These are phyloP conservation scores for Ameiurus melas DNA, from an alignment of 2,113 vertebrate genomes.

Conservation along the genomic window DNA sequence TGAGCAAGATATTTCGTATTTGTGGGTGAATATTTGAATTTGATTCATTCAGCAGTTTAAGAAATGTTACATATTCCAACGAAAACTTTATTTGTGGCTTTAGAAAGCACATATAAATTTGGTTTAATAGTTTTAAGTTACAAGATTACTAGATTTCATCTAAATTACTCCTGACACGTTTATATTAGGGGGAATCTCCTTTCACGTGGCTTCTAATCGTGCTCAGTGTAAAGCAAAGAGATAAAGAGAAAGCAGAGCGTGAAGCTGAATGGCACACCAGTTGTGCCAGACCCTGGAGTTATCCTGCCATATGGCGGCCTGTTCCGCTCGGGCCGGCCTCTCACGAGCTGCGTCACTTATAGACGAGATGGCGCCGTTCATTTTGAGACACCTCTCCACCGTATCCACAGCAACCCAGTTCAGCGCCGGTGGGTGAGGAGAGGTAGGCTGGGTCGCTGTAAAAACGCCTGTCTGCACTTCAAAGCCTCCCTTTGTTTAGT, in stretches of 20 bases:
- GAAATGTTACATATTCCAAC: slow-evolving; percentile 2
- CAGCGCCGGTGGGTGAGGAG: slow-evolving; percentile 38
- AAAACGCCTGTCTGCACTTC: slow-evolving; percentile 48
- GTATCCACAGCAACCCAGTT: slow-evolving; percentile 50
- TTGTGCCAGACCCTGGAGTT: slow-evolving; percentile 65
- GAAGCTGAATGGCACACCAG: slow-evolving; percentile 56
- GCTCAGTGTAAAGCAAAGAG: slow-evolving; percentile 39
- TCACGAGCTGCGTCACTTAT: slow-evolving; percentile 55
- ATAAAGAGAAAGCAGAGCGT: slow-evolving; percentile 51
- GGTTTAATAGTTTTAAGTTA: neutral
- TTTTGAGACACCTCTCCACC: slow-evolving; percentile 49
- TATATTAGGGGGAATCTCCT: neutral
- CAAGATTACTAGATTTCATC: neutral
- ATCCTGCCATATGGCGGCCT: slow-evolving; percentile 72
- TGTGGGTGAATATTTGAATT: slow-evolving; percentile 20
- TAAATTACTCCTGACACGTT: slow-evolving; percentile 2
- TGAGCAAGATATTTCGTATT: slow-evolving; percentile 24
- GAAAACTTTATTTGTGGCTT: slow-evolving; percentile 4
- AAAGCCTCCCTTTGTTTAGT: slow-evolving; percentile 55
- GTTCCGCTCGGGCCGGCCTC: slow-evolving; percentile 61
- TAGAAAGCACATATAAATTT: neutral
- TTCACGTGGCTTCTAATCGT: neutral
- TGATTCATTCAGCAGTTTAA: slow-evolving; percentile 19
- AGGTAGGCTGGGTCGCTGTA: slow-evolving; percentile 30
- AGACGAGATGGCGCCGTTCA: slow-evolving; percentile 55